Base-by-base conservation (phyloP, 2,888 invertebrate genomes). In the Synergus gifuensis region DNA sequence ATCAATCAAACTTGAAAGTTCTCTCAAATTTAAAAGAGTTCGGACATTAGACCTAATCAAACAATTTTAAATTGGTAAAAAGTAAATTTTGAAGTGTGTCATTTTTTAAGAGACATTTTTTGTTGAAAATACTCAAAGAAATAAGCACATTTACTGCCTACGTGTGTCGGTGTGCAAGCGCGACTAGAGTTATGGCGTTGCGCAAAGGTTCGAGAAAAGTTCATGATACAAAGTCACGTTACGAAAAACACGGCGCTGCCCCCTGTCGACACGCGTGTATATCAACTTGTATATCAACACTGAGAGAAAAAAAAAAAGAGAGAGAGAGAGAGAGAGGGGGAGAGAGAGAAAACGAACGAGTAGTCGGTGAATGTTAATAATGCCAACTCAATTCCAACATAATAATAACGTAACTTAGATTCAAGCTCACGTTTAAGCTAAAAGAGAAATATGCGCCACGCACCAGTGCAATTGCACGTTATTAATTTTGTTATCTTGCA, bases 171-270 rank as follows among this genome's bases (percentile, higher is more conserved):
- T 78, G 78, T 77, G 22, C 78, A 83, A 78, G 81, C 78, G 83
- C 58, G 46, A 76, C 69, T 79, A 78, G 81, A 84, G 81, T 86
- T 85, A 85, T 85, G 82, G 84, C 77, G 85, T 90, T 91, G 90
- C 89, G 90, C 89, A 91, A 90, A 89, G 88, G 87, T 88, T 90
- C 88, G 89, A 91, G 89, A 91, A 91, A 91, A 91, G 91, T 91
- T 91, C 91, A 91, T 91, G 91, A 91, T 92, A 91, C 91, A 91
- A 91, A 91, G 91, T 92, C 91, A 91, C 87, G 87, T 89, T 89
- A 87, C 87, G 90, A 89, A 88, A 88, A 88, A 81, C 83, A 80
- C 76, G 78, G 77, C 79, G n/a, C 49, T 66, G 49, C 40, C 66
- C 66, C 69, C 73, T 79, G 78, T 79, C 80, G 78, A 81, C 78